These are phyloP conservation scores for Chrysina gloriosa DNA, from an alignment of 2,888 invertebrate species.

Conservation along the genomic window DNA sequence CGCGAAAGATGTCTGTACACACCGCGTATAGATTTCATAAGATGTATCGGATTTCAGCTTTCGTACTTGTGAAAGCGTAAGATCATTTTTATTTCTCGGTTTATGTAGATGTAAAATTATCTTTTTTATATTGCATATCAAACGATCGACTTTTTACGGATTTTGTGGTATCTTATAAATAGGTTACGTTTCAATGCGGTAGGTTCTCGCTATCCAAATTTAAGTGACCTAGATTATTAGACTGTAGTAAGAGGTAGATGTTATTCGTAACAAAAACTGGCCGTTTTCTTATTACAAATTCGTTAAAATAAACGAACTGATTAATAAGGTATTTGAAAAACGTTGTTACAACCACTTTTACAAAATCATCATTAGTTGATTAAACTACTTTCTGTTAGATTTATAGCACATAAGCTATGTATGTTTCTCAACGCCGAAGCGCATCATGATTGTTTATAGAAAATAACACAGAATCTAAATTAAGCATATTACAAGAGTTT, in stretches of 20 bases:
- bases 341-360: no score
- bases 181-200: conserved; percentile 11
- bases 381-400: no score
- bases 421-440: no score
- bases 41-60: conserved; percentile 27
- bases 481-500: no score
- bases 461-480: no score
- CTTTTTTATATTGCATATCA: conserved; percentile 5
- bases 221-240: conserved; percentile 15
- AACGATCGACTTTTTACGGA: neutral
- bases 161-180: conserved; percentile 24
- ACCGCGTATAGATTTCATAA: conserved; percentile 12
- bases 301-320: no score
- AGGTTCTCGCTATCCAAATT: neutral
- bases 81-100: conserved; percentile 10
- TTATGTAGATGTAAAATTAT: neutral
- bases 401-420: no score
- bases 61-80: conserved; percentile 37
- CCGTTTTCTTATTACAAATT: no score
- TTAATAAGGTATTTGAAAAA: no score
- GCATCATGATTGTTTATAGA: no score
- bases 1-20: conserved; percentile 20
- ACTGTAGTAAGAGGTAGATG: neutral
- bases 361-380: no score
- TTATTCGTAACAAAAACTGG: no score